Base-by-base conservation (phyloP, 2,888 invertebrate genomes). In the Metallyticus violacea region DNA sequence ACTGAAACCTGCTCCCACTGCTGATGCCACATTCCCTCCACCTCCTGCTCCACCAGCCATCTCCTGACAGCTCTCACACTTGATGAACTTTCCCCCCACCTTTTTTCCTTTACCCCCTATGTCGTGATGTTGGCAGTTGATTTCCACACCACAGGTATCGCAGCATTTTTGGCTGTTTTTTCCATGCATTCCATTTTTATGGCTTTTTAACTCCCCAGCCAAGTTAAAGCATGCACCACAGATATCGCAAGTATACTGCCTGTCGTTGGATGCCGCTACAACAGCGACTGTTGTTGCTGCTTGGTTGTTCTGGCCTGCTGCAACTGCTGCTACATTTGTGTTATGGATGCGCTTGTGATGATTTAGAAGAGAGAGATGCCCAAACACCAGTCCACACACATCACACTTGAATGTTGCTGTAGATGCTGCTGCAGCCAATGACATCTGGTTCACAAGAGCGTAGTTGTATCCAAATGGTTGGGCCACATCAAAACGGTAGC, bases 371-470 rank as follows among this genome's bases (percentile, higher is more conserved):
- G 96, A 95, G 88, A 97, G 93, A 91, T 97, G 97, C 0, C 96
- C 96, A 91, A 97, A 97, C 93, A 97, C 97, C 88, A 97, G 93
- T 80, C 97, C 97, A 90, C 97, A 97, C 7, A 97, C 96, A 91
- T 97, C 97, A 92, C 97, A 97, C 92, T 97, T 97, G 91, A 97
- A 97, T 89, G 96, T 96, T 29, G 97, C 96, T 90, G 96, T 97
- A 25, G 96, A 91, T 2, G 92, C 92, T 86, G 93, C 92, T 0
- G 90, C 90, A 7, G 96, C 95, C 87, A 97, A 93, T 90, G 96
- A 96, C 96, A 97, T 97, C 91, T 97, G 97, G 92, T 97, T 97
- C 83, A 96, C 95, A 89, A 97, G 93, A 3, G 97, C 96, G 93
- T 97, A 97, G 91, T 97, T 97, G 90, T 96, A 96, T 85, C 92